phyloP scores from a whole-genome alignment of 2,113 vertebrate genomes.

The Cervus canadensis region DNA sequence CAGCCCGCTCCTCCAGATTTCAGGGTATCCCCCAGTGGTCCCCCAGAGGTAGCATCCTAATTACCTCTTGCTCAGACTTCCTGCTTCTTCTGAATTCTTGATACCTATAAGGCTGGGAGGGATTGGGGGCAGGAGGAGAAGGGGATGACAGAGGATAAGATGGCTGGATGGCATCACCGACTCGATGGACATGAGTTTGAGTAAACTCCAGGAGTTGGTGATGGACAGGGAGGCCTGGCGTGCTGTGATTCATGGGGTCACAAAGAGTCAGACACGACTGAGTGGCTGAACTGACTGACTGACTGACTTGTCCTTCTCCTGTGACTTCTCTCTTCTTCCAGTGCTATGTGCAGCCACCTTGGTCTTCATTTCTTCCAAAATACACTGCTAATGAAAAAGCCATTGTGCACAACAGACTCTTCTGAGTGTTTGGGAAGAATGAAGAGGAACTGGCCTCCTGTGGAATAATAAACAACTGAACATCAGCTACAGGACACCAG shows the following conservation, averaged over 20 bases:
- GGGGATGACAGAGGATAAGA: no score
- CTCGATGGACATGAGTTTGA: no score
- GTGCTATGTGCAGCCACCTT: background rate
- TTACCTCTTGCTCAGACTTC: background rate
- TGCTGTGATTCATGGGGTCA: no score
- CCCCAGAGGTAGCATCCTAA: background rate
- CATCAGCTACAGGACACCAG: background rate
- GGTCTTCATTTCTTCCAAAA: background rate
- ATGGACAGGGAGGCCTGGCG: no score
- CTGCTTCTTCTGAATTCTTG: background rate
- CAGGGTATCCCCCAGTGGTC: rapidly evolving
- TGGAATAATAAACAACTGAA: background rate
- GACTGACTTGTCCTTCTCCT: background rate
- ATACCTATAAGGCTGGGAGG: no score
- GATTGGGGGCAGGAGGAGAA: no score
- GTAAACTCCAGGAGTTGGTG: no score
- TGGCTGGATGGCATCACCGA: no score
- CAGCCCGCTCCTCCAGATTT: rapidly evolving
- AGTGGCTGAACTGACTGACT: no score
- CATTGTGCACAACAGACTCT: background rate
- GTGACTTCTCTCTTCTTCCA: background rate
- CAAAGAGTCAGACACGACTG: no score
- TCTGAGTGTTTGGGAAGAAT: background rate
- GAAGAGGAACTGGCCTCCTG: background rate
- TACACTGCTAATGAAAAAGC: background rate